A percentile compares a stretch with the other conserved stretches of the same genome.
phyloP scores from a whole-genome alignment of 2,113 vertebrate species.

The Paramormyrops kingsleyae region DNA sequence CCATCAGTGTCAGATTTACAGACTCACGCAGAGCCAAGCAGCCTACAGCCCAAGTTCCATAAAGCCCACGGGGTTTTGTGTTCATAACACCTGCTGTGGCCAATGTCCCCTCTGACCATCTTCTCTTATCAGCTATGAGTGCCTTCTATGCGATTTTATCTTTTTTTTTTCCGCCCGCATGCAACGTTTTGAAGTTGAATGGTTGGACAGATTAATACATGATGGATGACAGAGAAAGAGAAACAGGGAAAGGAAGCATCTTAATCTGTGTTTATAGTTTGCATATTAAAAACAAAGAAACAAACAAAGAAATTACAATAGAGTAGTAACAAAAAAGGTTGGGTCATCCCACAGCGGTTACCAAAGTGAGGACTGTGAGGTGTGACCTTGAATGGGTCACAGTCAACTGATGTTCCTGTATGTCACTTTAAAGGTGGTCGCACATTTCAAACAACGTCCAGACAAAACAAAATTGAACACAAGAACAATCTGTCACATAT shows the following conservation, averaged over 20 bases:
- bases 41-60: not conserved
- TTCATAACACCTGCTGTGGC: not conserved
- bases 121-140: not conserved
- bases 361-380: not conserved
- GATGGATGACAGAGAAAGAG: slow-evolving; percentile 7
- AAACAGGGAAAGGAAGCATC: not conserved
- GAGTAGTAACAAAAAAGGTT: not conserved
- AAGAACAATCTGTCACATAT: not conserved
- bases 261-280: not conserved
- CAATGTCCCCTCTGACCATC: not conserved
- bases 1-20: slow-evolving; percentile 4
- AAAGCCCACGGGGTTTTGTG: not conserved
- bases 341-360: not conserved
- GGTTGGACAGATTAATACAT: not conserved
- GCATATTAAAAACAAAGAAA: not conserved
- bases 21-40: not conserved
- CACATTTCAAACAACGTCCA: not conserved
- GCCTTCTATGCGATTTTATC: not conserved
- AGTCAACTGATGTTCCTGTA: not conserved
- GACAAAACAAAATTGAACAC: not conserved
- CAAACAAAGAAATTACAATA: not conserved
- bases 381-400: not conserved
- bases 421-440: not conserved
- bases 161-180: not conserved
- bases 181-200: not conserved